Evolutionary conservation across 2,113 vertebrate species (phyloP).

Genomic region (Osmerus mordax): DNA sequence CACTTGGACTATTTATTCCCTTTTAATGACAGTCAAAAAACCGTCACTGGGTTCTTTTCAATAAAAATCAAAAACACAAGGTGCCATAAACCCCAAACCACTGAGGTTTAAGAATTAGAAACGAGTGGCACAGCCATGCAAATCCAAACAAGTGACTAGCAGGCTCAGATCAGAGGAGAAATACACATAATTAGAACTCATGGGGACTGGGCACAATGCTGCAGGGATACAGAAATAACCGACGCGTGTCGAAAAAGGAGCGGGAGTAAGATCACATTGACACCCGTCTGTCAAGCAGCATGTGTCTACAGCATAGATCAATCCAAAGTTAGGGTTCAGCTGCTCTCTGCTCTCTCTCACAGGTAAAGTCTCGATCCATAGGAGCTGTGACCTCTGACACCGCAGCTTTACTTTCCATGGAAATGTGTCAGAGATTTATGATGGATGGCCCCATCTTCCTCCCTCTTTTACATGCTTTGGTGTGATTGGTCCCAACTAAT

Average conservation of each 20-base stretch:
- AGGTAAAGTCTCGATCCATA: slow-evolving; percentile 42
- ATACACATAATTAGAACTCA: slow-evolving; percentile 68
- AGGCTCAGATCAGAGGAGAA: slow-evolving; percentile 52
- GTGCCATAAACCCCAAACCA: slow-evolving; percentile 26
- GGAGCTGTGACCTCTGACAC: slow-evolving; percentile 10
- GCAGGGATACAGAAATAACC: slow-evolving; percentile 16
- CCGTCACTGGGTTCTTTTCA: too few relatives aligned
- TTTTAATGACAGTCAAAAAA: too few relatives aligned
- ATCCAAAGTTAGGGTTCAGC: slow-evolving; percentile 8
- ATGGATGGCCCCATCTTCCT: neutral
- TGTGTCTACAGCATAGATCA: slow-evolving; percentile 21
- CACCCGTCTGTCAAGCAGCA: slow-evolving; percentile 13
- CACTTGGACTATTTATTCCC: too few relatives aligned
- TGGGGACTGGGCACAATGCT: slow-evolving; percentile 44
- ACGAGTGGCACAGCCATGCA: slow-evolving; percentile 50
- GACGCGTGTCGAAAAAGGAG: slow-evolving; percentile 10
- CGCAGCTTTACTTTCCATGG: neutral
- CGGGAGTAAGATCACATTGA: slow-evolving; percentile 26
- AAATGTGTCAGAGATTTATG: neutral
- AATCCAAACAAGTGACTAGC: slow-evolving; percentile 44
- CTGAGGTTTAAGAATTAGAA: slow-evolving; percentile 52
- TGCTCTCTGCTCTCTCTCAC: slow-evolving; percentile 35
- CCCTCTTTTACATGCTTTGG: too few relatives aligned
- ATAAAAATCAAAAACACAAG: neutral
- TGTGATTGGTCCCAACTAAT: too few relatives aligned